A percentile compares a stretch with the other conserved stretches of the same genome.
Conservation (phyloP, 2,113 vertebrate species). For the Taurulus bubalis region DNA sequence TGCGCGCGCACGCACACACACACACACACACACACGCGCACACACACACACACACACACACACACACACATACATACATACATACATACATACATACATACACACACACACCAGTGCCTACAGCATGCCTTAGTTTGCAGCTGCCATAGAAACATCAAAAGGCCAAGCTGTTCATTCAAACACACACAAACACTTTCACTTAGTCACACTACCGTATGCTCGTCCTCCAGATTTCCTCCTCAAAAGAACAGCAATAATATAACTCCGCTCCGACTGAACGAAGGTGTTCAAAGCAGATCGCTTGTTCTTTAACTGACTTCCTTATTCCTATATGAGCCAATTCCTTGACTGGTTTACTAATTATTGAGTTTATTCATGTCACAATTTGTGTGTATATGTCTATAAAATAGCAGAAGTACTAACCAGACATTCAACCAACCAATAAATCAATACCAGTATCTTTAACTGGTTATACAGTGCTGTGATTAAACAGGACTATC, state of each 20-base stretch:
- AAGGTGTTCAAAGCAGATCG: conserved; percentile 10
- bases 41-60: conserved; percentile 28
- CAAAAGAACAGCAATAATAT: conserved; percentile 1
- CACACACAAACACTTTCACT: conserved; percentile 26
- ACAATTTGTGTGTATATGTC: background rate
- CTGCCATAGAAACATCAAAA: conserved; percentile 80
- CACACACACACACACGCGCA: conserved; percentile 16
- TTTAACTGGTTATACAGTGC: background rate
- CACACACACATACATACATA: conserved; percentile 22
- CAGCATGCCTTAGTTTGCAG: conserved; percentile 68
- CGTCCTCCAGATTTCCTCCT: conserved; percentile 30
- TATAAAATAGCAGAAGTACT: background rate
- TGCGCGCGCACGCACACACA: conserved; percentile 20
- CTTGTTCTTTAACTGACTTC: conserved; percentile 1
- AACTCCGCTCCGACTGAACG: conserved; percentile 2
- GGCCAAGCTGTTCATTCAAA: conserved; percentile 42
- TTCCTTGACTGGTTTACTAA: conserved; percentile 9
- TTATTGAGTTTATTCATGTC: background rate
- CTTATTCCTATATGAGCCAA: background rate
- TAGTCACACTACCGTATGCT: background rate
- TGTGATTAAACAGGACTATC: background rate
- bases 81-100: conserved; percentile 25
- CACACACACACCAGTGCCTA: conserved; percentile 70
- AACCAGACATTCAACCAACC: background rate
- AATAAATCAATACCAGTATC: background rate